Base-by-base conservation (phyloP, 1,140 invertebrate species). In the Drosophila bipectinata region DNA sequence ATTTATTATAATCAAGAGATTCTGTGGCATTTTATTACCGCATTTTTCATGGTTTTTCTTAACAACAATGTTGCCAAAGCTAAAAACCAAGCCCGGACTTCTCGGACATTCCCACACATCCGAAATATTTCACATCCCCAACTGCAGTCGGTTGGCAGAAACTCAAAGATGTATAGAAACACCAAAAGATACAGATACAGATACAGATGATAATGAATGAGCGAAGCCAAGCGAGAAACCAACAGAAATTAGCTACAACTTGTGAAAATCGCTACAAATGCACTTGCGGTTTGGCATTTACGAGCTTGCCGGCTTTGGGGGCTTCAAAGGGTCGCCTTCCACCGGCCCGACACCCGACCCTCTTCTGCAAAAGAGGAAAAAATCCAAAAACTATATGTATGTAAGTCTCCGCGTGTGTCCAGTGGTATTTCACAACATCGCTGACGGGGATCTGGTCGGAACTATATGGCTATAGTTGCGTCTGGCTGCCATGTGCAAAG, bases 231-330 rank as follows among this genome's bases (percentile, higher is more conserved):
- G 78, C 82, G 81, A 82, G 79, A 88, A 88, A 79, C 77, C 66
- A 62, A 74, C 72, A 72, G 74, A 88, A 87, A 87, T 87, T 87
- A 87, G 79, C 82, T 83, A 71, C 79, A 82, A 88, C 76, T 77
- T 87, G 82, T 76, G 82, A 87, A 87, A 84, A 82, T 77, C 78
- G 82, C 79, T 82, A 79, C 82, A 85, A 85, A 85, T 85, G 82
- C 82, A 85, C 78, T 85, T 85, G 82, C 82, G 82, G 82, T 85
- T 78, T 85, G 75, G 59, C 82, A 76, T 85, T 85, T 85, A 87
- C 74, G 82, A 82, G 78, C 74, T 56, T 21, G 15, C n/a, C 34
- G 37, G 26, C 26, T 28, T 28, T 28, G 26, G 26, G 26, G 39
- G 26, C 63, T 32, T 68, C 78, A 82, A 87, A 77, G 83, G 82